phyloP scores from a whole-genome alignment of 2,113 vertebrate species.

The Phocoena sinus region DNA sequence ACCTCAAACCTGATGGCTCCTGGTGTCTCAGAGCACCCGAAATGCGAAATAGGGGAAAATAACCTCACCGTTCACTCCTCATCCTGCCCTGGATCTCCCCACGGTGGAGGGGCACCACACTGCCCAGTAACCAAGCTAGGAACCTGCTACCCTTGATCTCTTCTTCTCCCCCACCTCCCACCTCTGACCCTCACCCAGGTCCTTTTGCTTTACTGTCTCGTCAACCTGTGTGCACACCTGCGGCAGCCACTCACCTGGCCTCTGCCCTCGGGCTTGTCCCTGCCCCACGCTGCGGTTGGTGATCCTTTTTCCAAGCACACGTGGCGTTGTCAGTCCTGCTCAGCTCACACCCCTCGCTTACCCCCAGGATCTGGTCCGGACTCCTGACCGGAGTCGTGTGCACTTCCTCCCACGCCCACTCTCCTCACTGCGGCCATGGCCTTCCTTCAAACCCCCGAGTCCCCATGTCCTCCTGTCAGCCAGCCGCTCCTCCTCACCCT shows the following conservation, averaged over 20 bases:
- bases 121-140: background rate
- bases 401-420: background rate
- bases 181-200: background rate
- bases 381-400: background rate
- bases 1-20: background rate
- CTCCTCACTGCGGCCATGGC: background rate
- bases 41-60: background rate
- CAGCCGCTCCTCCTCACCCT: background rate
- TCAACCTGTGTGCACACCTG: fast-evolving
- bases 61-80: background rate
- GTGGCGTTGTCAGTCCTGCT: background rate
- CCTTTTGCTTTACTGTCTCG: background rate
- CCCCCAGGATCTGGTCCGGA: background rate
- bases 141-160: background rate
- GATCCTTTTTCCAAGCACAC: background rate
- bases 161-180: background rate
- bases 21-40: background rate
- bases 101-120: background rate
- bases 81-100: background rate
- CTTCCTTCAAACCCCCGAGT: background rate
- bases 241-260: background rate
- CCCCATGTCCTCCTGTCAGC: background rate
- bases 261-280: background rate
- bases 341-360: background rate
- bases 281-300: background rate